Conservation (phyloP, 2,888 invertebrate genomes). For the Caradrina clavipalpis region DNA sequence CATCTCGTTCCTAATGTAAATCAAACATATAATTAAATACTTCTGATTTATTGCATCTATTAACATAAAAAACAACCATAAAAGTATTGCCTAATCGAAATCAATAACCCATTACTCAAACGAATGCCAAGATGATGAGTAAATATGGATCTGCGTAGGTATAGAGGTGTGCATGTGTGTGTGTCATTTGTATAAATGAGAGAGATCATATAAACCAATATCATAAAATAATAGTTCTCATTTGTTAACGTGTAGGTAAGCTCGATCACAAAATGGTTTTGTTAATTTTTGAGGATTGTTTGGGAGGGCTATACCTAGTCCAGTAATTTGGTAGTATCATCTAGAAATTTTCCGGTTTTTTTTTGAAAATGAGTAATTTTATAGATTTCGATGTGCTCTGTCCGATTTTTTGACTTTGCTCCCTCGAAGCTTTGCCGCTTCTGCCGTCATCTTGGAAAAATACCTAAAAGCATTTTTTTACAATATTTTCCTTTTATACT, state of each 20-base stretch:
- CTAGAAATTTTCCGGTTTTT: too few relatives aligned
- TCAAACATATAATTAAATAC: constrained; percentile 55
- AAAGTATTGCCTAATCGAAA: constrained; percentile 60
- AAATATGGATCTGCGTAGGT: constrained; percentile 61
- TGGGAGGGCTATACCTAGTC: too few relatives aligned
- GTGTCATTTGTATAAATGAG: constrained; percentile 49
- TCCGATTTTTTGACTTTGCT: too few relatives aligned
- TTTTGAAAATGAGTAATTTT: too few relatives aligned
- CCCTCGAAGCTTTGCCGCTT: too few relatives aligned
- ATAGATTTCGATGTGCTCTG: too few relatives aligned
- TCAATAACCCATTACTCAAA: constrained; percentile 60
- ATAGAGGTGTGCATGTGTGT: constrained; percentile 27
- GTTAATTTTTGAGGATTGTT: not conserved
- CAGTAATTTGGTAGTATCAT: too few relatives aligned
- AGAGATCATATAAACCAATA: constrained; percentile 50
- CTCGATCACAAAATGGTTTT: constrained; percentile 14
- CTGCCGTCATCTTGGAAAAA: too few relatives aligned
- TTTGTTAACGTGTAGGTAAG: constrained; percentile 32
- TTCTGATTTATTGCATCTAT: constrained; percentile 56
- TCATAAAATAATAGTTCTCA: constrained; percentile 55
- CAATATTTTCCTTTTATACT: too few relatives aligned
- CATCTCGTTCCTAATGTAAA: constrained; percentile 47
- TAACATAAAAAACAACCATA: constrained; percentile 54
- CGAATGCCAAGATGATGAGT: constrained; percentile 49
- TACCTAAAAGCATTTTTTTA: too few relatives aligned